phyloP scores from a whole-genome alignment of 2,113 vertebrate species.

The Clinocottus analis region DNA sequence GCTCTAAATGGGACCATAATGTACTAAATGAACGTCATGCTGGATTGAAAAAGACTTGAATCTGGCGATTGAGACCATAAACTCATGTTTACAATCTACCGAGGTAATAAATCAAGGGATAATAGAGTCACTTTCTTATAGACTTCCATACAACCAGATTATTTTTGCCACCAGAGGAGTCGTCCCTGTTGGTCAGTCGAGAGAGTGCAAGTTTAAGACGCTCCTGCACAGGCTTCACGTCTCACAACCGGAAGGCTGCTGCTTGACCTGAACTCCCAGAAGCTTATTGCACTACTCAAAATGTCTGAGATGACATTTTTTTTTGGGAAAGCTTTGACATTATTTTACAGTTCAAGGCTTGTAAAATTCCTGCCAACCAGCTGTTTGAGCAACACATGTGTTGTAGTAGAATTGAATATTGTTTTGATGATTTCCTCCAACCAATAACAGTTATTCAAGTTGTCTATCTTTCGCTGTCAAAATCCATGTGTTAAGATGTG shows the following conservation, averaged over 20 bases:
- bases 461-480: slow-evolving; percentile 11
- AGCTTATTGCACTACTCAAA: neutral
- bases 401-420: slow-evolving; percentile 6
- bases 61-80: neutral
- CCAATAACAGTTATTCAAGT: slow-evolving; percentile 14
- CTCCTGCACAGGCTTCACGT: neutral
- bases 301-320: neutral
- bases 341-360: slow-evolving; percentile 5
- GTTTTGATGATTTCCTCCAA: slow-evolving; percentile 6
- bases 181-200: neutral
- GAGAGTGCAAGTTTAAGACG: neutral
- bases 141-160: neutral
- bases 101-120: too few species aligned
- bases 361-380: slow-evolving; percentile 17
- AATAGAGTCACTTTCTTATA: neutral
- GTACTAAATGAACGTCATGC: neutral
- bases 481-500: slow-evolving; percentile 3
- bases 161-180: neutral
- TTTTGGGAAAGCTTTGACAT: neutral
- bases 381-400: slow-evolving; percentile 30
- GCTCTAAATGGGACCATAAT: neutral
- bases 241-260: neutral
- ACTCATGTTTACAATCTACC: neutral
- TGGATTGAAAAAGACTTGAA: neutral
- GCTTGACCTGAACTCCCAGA: neutral